A percentile compares a stretch with the other conserved stretches of the same genome.
Conservation (phyloP, 2,797 vertebrate species). For the Acipenser oxyrinchus region DNA sequence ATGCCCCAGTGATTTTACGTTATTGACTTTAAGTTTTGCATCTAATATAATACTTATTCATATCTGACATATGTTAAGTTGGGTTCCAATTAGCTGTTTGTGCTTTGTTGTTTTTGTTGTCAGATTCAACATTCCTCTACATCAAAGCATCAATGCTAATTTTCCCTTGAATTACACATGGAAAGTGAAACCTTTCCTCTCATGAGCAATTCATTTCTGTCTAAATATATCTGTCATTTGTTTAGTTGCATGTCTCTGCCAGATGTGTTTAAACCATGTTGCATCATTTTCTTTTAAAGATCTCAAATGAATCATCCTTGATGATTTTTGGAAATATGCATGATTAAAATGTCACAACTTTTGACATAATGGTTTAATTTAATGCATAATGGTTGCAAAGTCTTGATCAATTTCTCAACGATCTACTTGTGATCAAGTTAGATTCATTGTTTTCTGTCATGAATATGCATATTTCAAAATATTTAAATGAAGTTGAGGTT, state of each 20-base stretch:
- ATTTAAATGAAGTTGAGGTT: slow-evolving; percentile 1
- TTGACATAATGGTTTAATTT: not conserved
- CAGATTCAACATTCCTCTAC: not conserved
- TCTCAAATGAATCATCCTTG: not conserved
- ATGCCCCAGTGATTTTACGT: too few relatives aligned
- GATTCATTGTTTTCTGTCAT: not conserved
- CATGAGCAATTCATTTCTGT: not conserved
- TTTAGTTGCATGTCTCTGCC: not conserved
- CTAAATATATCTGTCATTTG: not conserved
- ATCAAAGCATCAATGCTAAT: not conserved
- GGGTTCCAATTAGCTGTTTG: not conserved
- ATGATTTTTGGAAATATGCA: not conserved
- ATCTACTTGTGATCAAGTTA: slow-evolving; percentile 1
- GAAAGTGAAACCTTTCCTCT: not conserved
- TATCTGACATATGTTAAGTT: too few relatives aligned
- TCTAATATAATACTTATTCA: too few relatives aligned
- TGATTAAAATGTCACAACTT: not conserved
- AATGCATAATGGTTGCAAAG: too few relatives aligned
- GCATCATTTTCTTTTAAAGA: not conserved
- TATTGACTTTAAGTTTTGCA: too few relatives aligned
- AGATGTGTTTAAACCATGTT: not conserved
- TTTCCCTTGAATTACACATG: not conserved
- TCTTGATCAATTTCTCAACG: not conserved
- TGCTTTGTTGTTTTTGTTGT: not conserved
- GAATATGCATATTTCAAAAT: not conserved